phyloP scores from a whole-genome alignment of 1,140 invertebrate genomes.

The Vanessa tameamea region DNA sequence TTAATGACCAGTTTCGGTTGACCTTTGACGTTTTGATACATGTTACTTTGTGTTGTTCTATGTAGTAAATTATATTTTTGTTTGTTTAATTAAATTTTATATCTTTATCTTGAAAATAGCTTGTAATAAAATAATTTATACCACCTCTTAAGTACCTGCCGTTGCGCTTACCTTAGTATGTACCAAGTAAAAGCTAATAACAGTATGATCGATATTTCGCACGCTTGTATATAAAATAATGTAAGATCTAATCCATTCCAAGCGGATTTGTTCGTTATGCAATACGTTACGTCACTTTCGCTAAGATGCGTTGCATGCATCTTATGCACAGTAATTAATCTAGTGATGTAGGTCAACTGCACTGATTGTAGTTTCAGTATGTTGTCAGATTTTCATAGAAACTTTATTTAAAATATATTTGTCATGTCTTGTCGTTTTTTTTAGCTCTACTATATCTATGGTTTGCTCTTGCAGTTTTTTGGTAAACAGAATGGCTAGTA shows the following conservation, averaged over 20 bases:
- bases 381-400: neutral
- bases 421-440: neutral
- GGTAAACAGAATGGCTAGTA: too few species aligned
- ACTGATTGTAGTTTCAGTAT: neutral
- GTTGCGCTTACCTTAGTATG: neutral
- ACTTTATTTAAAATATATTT: neutral
- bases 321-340: slow-evolving; percentile 23
- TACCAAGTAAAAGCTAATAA: neutral
- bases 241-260: slow-evolving; percentile 18
- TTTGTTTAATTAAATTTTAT: too few species aligned
- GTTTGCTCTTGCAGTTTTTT: too few species aligned
- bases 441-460: too few species aligned
- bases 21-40: neutral
- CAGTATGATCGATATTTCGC: slow-evolving; percentile 10
- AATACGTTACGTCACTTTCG: slow-evolving; percentile 20
- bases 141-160: neutral
- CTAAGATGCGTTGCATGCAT: slow-evolving; percentile 20
- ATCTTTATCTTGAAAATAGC: too few species aligned
- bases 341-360: slow-evolving; percentile 19
- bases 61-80: too few species aligned
- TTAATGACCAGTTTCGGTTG: neutral
- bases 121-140: too few species aligned
- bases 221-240: slow-evolving; percentile 11
- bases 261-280: slow-evolving; percentile 15
- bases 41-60: too few species aligned